These are phyloP conservation scores for Manis pentadactyla DNA, from an alignment of 2,797 vertebrate genomes.

Conservation along the genomic window DNA sequence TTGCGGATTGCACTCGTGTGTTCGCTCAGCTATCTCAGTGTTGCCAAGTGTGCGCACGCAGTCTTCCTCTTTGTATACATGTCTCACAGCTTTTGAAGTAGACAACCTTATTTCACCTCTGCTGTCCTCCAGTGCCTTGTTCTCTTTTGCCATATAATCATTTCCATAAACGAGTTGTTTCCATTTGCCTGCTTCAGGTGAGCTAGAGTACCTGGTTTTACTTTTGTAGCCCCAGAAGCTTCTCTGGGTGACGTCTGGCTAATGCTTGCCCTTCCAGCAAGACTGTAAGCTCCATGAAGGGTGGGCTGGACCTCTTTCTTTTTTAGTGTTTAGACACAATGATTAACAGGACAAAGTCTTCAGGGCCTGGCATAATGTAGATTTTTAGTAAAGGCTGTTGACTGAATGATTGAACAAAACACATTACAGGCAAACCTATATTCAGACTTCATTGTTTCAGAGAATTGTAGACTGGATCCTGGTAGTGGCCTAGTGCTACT, in stretches of 20 bases:
- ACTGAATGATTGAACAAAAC: neutral
- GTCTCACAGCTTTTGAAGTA: neutral
- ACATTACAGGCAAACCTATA: neutral
- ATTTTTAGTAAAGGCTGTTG: conserved; percentile 8
- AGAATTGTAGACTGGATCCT: neutral
- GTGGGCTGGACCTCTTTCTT: neutral
- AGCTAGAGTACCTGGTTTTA: neutral
- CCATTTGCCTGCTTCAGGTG: neutral
- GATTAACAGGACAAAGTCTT: neutral
- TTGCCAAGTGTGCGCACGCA: neutral
- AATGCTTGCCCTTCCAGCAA: neutral
- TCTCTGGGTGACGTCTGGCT: neutral
- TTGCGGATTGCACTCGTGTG: neutral
- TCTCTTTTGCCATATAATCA: conserved; percentile 4
- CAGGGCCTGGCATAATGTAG: neutral
- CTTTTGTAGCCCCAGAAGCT: neutral
- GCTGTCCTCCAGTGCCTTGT: neutral
- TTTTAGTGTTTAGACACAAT: neutral
- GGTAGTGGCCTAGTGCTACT: neutral
- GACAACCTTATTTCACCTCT: neutral
- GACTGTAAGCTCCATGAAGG: neutral
- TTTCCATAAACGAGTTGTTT: neutral
- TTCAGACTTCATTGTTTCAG: neutral
- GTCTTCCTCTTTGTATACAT: neutral
- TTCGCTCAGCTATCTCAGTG: neutral